Evolutionary conservation across 2,113 vertebrate species (phyloP).

Genomic region (Brienomyrus longianalis): DNA sequence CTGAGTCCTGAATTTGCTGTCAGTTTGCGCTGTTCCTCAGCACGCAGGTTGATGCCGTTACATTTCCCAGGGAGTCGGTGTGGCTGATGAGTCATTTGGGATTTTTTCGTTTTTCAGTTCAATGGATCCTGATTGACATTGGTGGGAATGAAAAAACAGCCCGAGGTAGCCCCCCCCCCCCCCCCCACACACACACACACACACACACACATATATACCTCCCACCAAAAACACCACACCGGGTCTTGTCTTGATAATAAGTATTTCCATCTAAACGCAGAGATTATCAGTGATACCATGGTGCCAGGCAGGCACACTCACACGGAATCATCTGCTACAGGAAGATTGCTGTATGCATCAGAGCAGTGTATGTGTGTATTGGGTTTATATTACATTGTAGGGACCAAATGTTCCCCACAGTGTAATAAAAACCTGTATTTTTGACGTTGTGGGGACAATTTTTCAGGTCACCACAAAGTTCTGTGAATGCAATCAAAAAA

Average conservation of each 20-base stretch:
- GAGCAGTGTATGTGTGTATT: not conserved
- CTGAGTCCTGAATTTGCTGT: not conserved
- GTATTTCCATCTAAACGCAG: not conserved
- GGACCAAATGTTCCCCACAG: too few relatives aligned
- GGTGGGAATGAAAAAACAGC: conserved; percentile 4
- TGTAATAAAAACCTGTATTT: too few relatives aligned
- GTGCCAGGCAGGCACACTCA: not conserved
- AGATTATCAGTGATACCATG: not conserved
- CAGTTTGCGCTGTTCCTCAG: not conserved
- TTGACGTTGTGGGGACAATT: too few relatives aligned
- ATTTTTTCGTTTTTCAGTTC: not conserved
- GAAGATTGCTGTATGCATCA: not conserved
- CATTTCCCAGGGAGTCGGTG: too few relatives aligned
- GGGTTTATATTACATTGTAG: too few relatives aligned
- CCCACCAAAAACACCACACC: not conserved
- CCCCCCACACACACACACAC: not conserved
- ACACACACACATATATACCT: not conserved
- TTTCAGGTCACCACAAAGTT: too few relatives aligned
- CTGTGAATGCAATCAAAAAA: too few relatives aligned
- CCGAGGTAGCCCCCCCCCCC: not conserved
- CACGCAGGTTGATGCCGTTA: not conserved
- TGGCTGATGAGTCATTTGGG: not conserved
- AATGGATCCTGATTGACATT: not conserved
- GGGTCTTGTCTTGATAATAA: not conserved
- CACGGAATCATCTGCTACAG: not conserved